Conservation (phyloP, 1,140 invertebrate genomes). For the Sminthurides bifidus region DNA sequence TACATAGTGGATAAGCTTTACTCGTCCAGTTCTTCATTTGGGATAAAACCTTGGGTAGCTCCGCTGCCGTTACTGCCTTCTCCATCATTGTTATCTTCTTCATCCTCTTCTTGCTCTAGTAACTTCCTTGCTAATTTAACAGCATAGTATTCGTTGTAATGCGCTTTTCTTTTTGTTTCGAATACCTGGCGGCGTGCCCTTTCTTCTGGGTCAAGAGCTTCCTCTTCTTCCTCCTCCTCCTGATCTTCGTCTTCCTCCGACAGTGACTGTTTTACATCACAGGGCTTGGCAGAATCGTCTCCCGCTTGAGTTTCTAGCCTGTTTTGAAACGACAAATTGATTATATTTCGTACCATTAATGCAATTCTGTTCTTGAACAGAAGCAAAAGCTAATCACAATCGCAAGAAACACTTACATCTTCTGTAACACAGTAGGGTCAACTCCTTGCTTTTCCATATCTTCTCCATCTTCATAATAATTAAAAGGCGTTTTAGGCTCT, state of each 20-base stretch:
- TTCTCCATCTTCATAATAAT: slow-evolving; percentile 55
- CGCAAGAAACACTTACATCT: background rate
- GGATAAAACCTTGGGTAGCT: background rate
- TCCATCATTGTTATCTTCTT: slow-evolving; percentile 10
- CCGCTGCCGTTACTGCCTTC: background rate
- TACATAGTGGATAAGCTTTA: no score
- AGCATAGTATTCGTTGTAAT: slow-evolving; percentile 95
- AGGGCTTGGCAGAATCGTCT: no score
- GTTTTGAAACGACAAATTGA: background rate
- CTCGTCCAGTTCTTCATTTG: slow-evolving; percentile 2
- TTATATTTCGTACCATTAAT: background rate
- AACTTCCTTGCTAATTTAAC: slow-evolving; percentile 59
- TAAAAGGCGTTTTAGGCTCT: slow-evolving; percentile 94
- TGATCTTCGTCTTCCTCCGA: slow-evolving; percentile 51
- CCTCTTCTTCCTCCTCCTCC: slow-evolving; percentile 46
- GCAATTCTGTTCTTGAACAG: no score
- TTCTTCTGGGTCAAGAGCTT: slow-evolving; percentile 46
- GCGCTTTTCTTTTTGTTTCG: slow-evolving; percentile 82
- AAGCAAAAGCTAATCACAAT: background rate
- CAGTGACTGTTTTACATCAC: slow-evolving; percentile 48
- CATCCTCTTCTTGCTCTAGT: slow-evolving; percentile 14
- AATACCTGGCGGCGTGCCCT: slow-evolving; percentile 53
- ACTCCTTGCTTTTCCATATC: slow-evolving; percentile 41
- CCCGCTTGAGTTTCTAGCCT: slow-evolving; percentile 33
- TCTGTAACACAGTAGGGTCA: slow-evolving; percentile 6